Percentiles rank a stretch among this genome's conserved stretches.
phyloP scores from a whole-genome alignment of 2,797 vertebrate species.

The Sebastes hubbsi region DNA sequence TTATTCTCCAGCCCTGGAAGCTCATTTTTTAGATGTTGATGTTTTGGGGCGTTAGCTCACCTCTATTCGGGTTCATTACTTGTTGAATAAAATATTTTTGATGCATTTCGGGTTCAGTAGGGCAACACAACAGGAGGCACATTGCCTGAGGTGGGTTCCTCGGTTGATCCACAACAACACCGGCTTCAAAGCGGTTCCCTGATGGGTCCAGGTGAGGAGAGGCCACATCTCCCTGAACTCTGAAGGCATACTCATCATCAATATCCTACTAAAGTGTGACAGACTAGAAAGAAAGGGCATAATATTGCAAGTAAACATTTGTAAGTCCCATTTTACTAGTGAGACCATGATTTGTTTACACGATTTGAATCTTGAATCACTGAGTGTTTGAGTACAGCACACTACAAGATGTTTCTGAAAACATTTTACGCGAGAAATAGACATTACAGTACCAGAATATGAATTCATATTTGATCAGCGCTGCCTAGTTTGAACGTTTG shows the following conservation, averaged over 20 bases:
- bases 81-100: background rate
- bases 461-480: too few relatives aligned
- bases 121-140: background rate
- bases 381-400: background rate
- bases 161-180: background rate
- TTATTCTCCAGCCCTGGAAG: background rate
- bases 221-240: background rate
- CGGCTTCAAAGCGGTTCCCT: background rate
- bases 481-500: too few relatives aligned
- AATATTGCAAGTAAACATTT: background rate
- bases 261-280: background rate
- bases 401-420: too few relatives aligned
- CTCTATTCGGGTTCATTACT: background rate
- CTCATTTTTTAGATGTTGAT: background rate
- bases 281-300: background rate
- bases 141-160: background rate
- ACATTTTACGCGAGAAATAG: too few relatives aligned
- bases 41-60: background rate
- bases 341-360: background rate
- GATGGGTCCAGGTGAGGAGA: background rate
- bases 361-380: background rate
- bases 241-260: background rate
- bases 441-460: too few relatives aligned
- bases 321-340: background rate
- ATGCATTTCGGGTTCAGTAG: background rate